Evolutionary conservation across 2,113 vertebrate species (phyloP), one percentile per base, ranked within the genome.

Genomic region (Pithys albifrons): DNA sequence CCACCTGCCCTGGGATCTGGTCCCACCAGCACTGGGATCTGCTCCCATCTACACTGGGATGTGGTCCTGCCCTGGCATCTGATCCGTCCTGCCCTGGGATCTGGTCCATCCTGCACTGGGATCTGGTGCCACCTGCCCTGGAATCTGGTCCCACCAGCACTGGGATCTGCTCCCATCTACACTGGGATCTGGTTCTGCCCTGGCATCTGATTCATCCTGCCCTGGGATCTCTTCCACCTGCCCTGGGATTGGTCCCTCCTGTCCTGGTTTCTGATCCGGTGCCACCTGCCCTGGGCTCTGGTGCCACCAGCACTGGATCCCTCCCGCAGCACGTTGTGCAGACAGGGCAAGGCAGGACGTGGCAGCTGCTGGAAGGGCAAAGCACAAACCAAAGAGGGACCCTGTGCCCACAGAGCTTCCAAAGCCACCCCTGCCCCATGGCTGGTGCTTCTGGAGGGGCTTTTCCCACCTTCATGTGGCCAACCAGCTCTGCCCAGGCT

Each of bases 401-500:
- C 28, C 52, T 54, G 52, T 54, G 52, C 33, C 57, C n/a, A 14
- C 55, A 57, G 55, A 52, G 19, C 80, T 37, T 17, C 78, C 2
- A 1, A 33, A 33, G 24, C 14, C 37, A 1, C 18, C 4, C 0
- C 41, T 28, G 3, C 19, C 39, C 54, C 12, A 0, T 0, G 15
- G 2, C 55, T 31, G n/a, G 19, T 70, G 77, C 45, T 77, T 43
- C 54, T 49, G 65, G 49, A 48, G 41, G 80, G 6, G 22, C 84
- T 65, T 19, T 66, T 29, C 31, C 17, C 18, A 43, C 24, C 65
- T 8, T 55, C 43, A 0, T 2, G 31, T 4, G 31, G 39, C 8
- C 14, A 4, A 43, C 41, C 52, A 35, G 43, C 46, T 1, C 37
- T 39, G 1, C 52, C 58, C 3, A 4, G 8, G 46, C 3, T 15